Conservation (phyloP, 37 sponge, comb jelly and placozoan genomes). For the Ephydatia muelleri region DNA sequence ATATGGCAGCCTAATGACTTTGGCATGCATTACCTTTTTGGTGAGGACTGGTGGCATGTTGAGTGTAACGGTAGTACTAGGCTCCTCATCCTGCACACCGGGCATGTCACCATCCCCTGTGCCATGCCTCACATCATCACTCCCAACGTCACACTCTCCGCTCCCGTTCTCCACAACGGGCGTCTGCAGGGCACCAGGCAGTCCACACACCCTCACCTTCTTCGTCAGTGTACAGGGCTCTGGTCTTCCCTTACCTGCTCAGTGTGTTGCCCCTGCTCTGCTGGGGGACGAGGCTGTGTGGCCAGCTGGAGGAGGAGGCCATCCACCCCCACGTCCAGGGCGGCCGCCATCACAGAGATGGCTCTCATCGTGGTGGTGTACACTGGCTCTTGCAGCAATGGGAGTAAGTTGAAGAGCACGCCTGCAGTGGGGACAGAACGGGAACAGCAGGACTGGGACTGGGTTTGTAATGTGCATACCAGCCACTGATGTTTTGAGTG, state of each 20-base stretch:
- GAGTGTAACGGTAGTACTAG: no score
- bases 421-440: neutral
- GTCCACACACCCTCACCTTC: neutral
- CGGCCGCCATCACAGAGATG: neutral
- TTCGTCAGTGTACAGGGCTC: neutral
- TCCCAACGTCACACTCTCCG: no score
- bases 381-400: neutral
- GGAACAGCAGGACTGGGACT: neutral
- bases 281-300: slow-evolving; percentile 5
- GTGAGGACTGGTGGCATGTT: no score
- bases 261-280: neutral
- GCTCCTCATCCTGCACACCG: no score
- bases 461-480: neutral
- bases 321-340: slow-evolving; percentile 13
- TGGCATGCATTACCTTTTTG: no score
- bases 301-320: slow-evolving; percentile 13
- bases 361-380: neutral
- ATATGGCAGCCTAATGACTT: no score
- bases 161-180: no score
- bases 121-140: no score
- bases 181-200: no score
- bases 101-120: no score
- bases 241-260: neutral
- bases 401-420: slow-evolving; percentile 19
- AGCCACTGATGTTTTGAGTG: slow-evolving; percentile 12